phyloP scores from a whole-genome alignment of 2,113 vertebrate genomes.

The Barnardius zonarius region DNA sequence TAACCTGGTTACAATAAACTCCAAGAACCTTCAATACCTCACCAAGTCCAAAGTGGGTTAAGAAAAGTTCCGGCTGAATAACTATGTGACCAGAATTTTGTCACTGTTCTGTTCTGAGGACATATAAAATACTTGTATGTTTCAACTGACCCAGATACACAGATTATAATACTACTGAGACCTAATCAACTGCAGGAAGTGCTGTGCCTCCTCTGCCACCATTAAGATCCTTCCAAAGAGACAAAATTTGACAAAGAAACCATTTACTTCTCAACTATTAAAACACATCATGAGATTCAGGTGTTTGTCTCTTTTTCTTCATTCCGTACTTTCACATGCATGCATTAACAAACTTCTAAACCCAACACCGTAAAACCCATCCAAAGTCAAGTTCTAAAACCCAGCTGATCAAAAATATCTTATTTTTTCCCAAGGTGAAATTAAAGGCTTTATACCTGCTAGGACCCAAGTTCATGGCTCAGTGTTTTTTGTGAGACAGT shows the following conservation, averaged over 20 bases:
- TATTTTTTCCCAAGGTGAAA: slow-evolving; percentile 4
- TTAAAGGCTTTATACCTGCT: slow-evolving; percentile 9
- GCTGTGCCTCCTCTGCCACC: neutral
- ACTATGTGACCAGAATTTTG: neutral
- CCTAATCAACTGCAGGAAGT: neutral
- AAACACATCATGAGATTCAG: neutral
- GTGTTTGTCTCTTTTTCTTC: neutral
- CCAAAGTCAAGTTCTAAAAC: neutral
- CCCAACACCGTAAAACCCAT: neutral
- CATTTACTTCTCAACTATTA: neutral
- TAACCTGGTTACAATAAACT: slow-evolving; percentile 20
- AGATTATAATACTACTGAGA: neutral
- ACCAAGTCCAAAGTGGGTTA: slow-evolving; percentile 14
- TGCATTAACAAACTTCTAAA: neutral
- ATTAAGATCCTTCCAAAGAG: neutral
- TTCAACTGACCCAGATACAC: neutral
- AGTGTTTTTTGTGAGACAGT: slow-evolving; percentile 13
- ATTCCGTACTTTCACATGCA: neutral
- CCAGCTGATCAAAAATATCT: neutral
- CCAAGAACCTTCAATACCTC: slow-evolving; percentile 17
- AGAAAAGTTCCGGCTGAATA: neutral
- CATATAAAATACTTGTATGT: neutral
- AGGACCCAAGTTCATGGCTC: slow-evolving; percentile 20
- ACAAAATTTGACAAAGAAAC: neutral
- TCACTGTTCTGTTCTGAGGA: neutral